phyloP scores from a whole-genome alignment of 2,113 vertebrate genomes.

The Nesospiza acunhae region DNA sequence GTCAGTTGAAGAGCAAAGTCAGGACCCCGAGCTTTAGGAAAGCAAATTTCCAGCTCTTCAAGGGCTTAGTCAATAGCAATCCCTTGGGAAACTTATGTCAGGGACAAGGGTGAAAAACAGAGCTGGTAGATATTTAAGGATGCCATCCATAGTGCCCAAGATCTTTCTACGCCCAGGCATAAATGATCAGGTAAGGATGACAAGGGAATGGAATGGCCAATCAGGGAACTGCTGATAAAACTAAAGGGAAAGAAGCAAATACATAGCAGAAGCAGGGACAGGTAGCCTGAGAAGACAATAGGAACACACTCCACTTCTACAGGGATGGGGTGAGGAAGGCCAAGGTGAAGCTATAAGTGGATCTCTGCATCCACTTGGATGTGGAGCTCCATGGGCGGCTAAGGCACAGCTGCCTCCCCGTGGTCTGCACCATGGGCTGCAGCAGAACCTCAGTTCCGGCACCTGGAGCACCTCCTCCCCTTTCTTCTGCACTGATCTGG shows the following conservation, averaged over 20 bases:
- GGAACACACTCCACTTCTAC: background rate
- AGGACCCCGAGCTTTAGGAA: background rate
- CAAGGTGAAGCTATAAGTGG: background rate
- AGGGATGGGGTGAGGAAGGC: background rate
- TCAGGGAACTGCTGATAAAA: background rate
- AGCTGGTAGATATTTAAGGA: background rate
- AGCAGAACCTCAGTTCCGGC: background rate
- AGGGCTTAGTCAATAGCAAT: background rate
- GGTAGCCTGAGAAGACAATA: background rate
- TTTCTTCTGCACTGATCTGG: background rate
- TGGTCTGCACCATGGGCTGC: background rate
- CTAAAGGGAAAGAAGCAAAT: background rate
- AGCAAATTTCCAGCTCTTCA: background rate
- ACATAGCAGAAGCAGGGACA: background rate
- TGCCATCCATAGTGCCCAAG: fast-evolving
- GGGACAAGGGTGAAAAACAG: background rate
- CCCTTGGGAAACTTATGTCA: background rate
- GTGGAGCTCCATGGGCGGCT: background rate
- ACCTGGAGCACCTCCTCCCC: fast-evolving
- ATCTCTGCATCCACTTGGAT: background rate
- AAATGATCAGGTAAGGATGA: background rate
- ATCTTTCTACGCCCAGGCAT: background rate
- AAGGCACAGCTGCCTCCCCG: background rate
- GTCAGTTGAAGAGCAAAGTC: background rate
- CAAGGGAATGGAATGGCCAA: background rate